Evolutionary conservation across 2,113 vertebrate genomes (phyloP), one percentile per base, ranked within the genome.

Genomic region (Nanorana parkeri): DNA sequence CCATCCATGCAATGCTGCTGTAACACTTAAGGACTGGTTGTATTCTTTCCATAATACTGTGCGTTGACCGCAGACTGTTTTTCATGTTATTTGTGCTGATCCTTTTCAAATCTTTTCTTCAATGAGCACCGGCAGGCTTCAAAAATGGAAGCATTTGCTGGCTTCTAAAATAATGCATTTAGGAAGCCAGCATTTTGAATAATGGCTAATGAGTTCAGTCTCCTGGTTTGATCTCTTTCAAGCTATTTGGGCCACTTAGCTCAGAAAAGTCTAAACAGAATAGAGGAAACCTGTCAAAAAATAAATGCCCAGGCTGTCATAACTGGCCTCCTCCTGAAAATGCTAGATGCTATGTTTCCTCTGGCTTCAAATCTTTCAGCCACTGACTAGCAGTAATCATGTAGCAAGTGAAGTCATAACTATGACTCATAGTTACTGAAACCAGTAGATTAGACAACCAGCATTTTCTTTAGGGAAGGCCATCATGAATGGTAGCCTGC

Each of bases 141-240:
- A 11, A 52, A 52, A 73, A 58, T 10, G 29, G 10, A 21, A 21
- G 32, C 17, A 23, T 51, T 56, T 56, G 17, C 17, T 28, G 51
- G 47, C 28, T 55, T 17, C 68, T 3, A 4, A 51, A 52, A 72
- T 28, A 52, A 55, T 28, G 28, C 23, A 72, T 72, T 72, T 55
- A 72, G 20, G 28, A 20, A 55, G 23, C 51, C 23, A 55, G 10
- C 15, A 72, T 24, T 23, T 19, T 54, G 24, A 28, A 47, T 19
- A 55, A 28, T 17, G 23, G 52, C 68, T 55, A 26, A 17, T 20
- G 21, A n/a, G 52, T 52, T 52, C 47, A 69, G 41, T 15, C 68
- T 26, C 17, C 23, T 55, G 68, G 41, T 72, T 72, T 72, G 28
- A 72, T 72, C 68, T 29, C 24, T 72, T 72, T 23, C 41, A 69